These are phyloP conservation scores for Melieria picta DNA, from an alignment of 2,888 invertebrate genomes.

Conservation along the genomic window DNA sequence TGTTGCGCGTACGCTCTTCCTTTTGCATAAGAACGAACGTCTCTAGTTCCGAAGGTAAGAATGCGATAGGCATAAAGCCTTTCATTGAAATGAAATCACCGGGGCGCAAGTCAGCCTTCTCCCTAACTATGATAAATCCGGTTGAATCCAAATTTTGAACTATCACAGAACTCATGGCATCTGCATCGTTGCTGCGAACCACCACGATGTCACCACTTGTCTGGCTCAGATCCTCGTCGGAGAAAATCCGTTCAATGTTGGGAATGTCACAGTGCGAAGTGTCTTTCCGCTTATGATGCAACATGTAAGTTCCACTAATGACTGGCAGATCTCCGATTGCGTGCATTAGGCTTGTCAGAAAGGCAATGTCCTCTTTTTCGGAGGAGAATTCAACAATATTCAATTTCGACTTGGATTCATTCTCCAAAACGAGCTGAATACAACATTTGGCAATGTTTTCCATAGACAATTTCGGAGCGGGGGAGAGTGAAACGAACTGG, in stretches of 20 bases:
- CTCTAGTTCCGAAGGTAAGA: background rate
- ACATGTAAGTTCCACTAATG: constrained; percentile 73
- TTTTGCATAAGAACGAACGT: background rate
- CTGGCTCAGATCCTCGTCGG: background rate
- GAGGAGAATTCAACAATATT: constrained; percentile 64
- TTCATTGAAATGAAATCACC: background rate
- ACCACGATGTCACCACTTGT: background rate
- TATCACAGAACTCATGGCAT: background rate
- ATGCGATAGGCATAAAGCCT: background rate
- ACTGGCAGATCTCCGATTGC: constrained; percentile 75
- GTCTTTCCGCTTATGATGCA: constrained; percentile 50
- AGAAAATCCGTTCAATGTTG: background rate
- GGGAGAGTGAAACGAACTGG: constrained; percentile 75
- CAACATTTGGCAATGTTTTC: constrained; percentile 69
- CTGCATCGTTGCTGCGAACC: background rate
- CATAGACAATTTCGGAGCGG: constrained; percentile 48
- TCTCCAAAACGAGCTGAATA: constrained; percentile 77
- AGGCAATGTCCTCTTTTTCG: background rate
- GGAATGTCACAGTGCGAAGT: background rate
- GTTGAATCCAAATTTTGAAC: background rate
- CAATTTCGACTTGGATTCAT: constrained; percentile 71
- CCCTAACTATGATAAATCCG: background rate
- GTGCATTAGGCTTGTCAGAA: constrained; percentile 54
- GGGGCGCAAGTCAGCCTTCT: background rate
- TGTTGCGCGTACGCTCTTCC: background rate